These are phyloP conservation scores for Peromyscus attwateri DNA, from an alignment of 2,797 vertebrate genomes.

Conservation along the genomic window DNA sequence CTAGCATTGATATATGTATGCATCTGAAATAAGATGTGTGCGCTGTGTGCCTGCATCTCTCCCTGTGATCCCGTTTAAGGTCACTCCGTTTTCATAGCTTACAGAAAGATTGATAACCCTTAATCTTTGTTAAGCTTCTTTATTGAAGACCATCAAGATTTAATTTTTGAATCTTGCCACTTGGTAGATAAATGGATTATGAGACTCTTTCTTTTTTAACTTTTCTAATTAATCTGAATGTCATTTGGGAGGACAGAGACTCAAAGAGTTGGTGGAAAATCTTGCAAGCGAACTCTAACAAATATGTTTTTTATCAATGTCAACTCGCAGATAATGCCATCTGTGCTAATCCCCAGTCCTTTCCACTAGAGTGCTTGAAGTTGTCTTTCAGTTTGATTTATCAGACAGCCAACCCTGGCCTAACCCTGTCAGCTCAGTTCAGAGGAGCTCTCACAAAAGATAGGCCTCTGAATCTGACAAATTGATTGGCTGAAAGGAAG, in stretches of 20 bases:
- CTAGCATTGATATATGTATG: not conserved
- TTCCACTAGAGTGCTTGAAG: constrained; percentile 74
- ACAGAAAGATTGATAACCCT: constrained; percentile 76
- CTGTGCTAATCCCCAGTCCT: constrained; percentile 74
- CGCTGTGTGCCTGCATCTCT: constrained; percentile 30
- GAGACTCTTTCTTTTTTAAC: constrained; percentile 61
- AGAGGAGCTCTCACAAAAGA: constrained; percentile 82
- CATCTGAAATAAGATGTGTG: not conserved
- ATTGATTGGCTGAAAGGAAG: constrained; percentile 81
- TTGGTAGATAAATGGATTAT: constrained; percentile 75
- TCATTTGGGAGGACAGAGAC: constrained; percentile 37
- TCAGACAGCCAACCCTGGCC: constrained; percentile 80
- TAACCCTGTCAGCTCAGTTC: constrained; percentile 85
- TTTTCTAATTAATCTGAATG: constrained; percentile 85
- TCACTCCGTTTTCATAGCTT: constrained; percentile 74
- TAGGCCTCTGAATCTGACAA: constrained; percentile 83
- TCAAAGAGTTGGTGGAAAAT: not conserved
- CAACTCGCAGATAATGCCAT: constrained; percentile 72
- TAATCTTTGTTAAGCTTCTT: constrained; percentile 83
- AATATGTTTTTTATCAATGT: constrained; percentile 78
- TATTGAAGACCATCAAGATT: constrained; percentile 77
- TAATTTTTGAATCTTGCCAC: constrained; percentile 76
- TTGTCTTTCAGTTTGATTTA: constrained; percentile 84
- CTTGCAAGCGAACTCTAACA: constrained; percentile 60
- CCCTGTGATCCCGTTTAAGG: constrained; percentile 67